A percentile compares a stretch with the other conserved stretches of the same genome.
These are phyloP conservation scores for Tadarida brasiliensis DNA, from an alignment of 2,797 vertebrate species.

Conservation along the genomic window DNA sequence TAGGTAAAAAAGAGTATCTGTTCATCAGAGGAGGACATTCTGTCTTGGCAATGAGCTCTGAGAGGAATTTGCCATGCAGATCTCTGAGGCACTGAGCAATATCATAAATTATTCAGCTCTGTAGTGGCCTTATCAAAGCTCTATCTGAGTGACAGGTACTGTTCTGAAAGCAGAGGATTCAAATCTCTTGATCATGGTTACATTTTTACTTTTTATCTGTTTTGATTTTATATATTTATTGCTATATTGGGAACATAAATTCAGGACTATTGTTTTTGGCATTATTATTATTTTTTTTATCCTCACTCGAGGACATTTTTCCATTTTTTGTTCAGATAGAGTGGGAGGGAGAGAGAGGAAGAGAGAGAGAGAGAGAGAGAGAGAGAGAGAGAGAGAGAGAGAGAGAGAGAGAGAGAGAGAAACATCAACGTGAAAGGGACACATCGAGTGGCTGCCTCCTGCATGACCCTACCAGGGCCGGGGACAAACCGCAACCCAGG, in stretches of 20 bases:
- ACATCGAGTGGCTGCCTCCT: no score
- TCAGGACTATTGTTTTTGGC: background rate
- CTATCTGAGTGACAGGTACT: background rate
- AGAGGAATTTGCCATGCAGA: background rate
- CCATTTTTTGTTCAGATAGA: no score
- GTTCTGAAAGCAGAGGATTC: slow-evolving; percentile 35
- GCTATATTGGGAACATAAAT: background rate
- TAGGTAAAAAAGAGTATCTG: background rate
- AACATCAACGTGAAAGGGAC: no score
- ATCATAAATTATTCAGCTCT: background rate
- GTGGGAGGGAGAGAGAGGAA: no score
- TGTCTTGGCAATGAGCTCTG: background rate
- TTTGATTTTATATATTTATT: slow-evolving; percentile 15
- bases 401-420: no score
- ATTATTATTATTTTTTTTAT: no score
- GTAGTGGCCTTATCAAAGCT: background rate
- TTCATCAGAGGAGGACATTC: slow-evolving; percentile 29
- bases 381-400: no score
- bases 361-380: no score
- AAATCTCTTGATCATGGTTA: background rate
- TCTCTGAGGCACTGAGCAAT: slow-evolving; percentile 8
- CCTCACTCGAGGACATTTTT: no score
- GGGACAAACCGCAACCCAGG: no score
- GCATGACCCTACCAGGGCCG: no score
- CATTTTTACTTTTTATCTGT: background rate